Base-by-base conservation (phyloP, 2,113 vertebrate genomes). In the Vulpes vulpes region DNA sequence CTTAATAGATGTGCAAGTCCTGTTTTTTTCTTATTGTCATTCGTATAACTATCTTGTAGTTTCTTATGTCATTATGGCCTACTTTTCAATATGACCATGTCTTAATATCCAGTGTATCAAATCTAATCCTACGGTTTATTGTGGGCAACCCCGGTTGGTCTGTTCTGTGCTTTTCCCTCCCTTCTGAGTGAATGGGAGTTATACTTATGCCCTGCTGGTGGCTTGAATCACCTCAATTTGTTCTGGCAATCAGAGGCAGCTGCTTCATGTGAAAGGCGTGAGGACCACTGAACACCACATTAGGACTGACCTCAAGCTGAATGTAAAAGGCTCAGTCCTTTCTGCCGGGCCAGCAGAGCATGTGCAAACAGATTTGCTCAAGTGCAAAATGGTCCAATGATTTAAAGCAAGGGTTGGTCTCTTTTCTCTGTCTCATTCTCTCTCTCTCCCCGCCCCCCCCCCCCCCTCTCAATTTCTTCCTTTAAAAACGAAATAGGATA, bases 151-250 rank as follows among this genome's bases (percentile, higher is more conserved):
- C 97, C 92, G 94, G 98, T 98, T 95, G 98, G 98, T 98, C 95
- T 98, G 97, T 98, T 98, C 96, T 98, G 94, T 98, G 97, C 76
- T 85, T 98, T 98, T 98, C 83, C 92, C 82, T 98, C 94, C 62
- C 90, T 98, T 98, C 95, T 67, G 91, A 59, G 96, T 98, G 98
- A 98, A 98, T 97, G 98, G 97, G 98, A 89, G 95, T 98, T 98
- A 87, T 92, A 97, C 96, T 17, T 2, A 90, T 60, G 98, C 98
- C 97, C 98, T 94, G 98, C 98, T 99, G 98, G 99, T 99, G 98
- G 98, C 98, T 98, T 98, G 98, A 99, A 98, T 98, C 98, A 97
- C 98, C 98, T 99, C 98, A 98, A 99, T 99, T 99, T 99, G 98
- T 99, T 98, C 98, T 98, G 98, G 98, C 98, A 98, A 98, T 99